Percentiles rank a stretch among this genome's conserved stretches.
phyloP scores from a whole-genome alignment of 2,888 invertebrate species.

The Agelastica alni region DNA sequence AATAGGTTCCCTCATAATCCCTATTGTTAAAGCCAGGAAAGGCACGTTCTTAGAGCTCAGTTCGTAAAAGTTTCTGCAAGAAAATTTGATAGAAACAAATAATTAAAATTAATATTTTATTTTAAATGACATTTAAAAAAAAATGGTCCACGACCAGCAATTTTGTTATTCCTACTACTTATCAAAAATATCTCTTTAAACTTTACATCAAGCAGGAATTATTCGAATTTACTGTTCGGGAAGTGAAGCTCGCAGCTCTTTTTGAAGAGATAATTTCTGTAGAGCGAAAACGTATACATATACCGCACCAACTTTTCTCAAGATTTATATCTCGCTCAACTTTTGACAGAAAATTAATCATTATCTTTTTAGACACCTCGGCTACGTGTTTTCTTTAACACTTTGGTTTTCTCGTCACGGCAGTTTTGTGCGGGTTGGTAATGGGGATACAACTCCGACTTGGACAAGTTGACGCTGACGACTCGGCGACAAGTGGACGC shows the following conservation, averaged over 20 bases:
- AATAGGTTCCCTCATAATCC: too few relatives aligned
- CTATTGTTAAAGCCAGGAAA: too few relatives aligned
- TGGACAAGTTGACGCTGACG: neutral
- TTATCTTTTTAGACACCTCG: constrained; percentile 42
- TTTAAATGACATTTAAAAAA: too few relatives aligned
- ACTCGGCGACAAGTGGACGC: neutral
- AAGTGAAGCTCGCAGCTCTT: constrained; percentile 2
- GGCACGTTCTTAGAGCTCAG: too few relatives aligned
- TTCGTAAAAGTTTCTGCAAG: too few relatives aligned
- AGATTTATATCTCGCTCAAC: constrained; percentile 45
- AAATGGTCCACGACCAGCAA: too few relatives aligned
- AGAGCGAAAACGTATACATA: too few relatives aligned
- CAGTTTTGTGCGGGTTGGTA: too few relatives aligned
- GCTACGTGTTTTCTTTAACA: constrained; percentile 45
- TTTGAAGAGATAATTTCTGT: constrained; percentile 30
- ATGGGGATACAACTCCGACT: constrained; percentile 18
- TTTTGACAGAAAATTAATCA: constrained; percentile 47
- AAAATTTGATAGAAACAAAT: too few relatives aligned
- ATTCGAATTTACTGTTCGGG: neutral
- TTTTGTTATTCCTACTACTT: too few relatives aligned
- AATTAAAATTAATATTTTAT: too few relatives aligned
- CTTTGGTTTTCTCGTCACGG: constrained; percentile 33
- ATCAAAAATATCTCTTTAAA: constrained; percentile 3
- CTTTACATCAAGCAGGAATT: neutral
- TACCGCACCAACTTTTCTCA: constrained; percentile 27